Conservation (phyloP, 1,140 invertebrate genomes). For the Conus ventricosus region DNA sequence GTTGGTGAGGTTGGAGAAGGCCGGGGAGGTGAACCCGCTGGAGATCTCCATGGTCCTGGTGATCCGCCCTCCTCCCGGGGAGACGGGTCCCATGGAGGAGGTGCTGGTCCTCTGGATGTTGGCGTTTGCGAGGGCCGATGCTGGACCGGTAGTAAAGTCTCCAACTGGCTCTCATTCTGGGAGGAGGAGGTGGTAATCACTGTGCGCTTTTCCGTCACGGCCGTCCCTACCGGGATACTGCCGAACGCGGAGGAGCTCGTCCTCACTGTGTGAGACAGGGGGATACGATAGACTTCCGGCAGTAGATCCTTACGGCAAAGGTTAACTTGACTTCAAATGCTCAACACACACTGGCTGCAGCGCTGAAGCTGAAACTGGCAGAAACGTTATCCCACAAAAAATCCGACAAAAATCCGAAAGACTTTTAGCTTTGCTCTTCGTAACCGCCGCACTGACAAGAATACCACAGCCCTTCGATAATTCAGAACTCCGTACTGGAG, state of each 20-base stretch:
- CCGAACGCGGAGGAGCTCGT: neutral
- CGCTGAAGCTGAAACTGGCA: no score
- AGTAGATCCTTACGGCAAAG: no score
- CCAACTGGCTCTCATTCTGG: conserved; percentile 34
- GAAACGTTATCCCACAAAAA: no score
- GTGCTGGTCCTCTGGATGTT: conserved; percentile 28
- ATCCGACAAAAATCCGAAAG: no score
- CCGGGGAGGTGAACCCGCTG: conserved; percentile 33
- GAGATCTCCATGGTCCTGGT: conserved; percentile 46
- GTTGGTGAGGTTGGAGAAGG: conserved; percentile 47
- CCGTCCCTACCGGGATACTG: conserved; percentile 23
- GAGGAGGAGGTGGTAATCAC: conserved; percentile 59
- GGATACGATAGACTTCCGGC: neutral
- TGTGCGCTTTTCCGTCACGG: conserved; percentile 65
- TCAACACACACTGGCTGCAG: no score
- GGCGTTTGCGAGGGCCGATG: conserved; percentile 44
- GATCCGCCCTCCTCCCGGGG: conserved; percentile 31
- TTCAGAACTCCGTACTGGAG: no score
- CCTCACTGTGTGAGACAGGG: neutral
- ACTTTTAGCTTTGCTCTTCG: no score
- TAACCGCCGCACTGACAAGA: no score
- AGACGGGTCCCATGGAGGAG: conserved; percentile 17
- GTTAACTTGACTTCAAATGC: no score
- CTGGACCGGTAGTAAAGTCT: conserved; percentile 58
- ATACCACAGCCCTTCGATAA: no score